phyloP scores from a whole-genome alignment of 2,113 vertebrate species.

The Gambusia affinis region DNA sequence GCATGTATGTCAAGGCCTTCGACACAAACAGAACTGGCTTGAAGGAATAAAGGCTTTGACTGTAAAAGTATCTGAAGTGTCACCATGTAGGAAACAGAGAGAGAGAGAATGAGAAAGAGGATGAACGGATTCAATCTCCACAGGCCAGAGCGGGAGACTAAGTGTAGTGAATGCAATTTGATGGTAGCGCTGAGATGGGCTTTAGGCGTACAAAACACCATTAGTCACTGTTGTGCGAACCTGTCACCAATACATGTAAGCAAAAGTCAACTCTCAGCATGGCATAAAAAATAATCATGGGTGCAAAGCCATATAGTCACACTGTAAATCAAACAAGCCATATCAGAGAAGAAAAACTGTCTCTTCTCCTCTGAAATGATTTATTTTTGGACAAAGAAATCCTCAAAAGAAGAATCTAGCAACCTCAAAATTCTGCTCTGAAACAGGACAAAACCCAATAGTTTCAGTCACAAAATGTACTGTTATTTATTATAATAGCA shows the following conservation, averaged over 20 bases:
- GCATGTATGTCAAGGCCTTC: conserved; percentile 36
- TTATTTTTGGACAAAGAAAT: conserved; percentile 22
- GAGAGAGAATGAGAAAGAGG: conserved; percentile 18
- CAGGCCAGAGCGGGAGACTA: conserved; percentile 46
- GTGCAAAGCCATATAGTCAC: conserved; percentile 11
- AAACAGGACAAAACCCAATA: background rate
- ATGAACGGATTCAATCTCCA: conserved; percentile 66
- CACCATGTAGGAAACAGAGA: conserved; percentile 24
- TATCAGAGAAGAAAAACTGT: conserved; percentile 19
- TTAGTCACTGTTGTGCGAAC: conserved; percentile 75
- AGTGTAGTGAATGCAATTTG: conserved; percentile 76
- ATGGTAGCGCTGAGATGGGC: conserved; percentile 66
- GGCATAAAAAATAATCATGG: conserved; percentile 26
- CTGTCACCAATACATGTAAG: conserved; percentile 47
- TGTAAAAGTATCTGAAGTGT: conserved; percentile 64
- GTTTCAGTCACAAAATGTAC: background rate
- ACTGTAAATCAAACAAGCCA: conserved; percentile 30
- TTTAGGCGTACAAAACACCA: conserved; percentile 76
- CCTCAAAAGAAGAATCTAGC: conserved; percentile 18
- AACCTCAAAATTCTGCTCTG: background rate
- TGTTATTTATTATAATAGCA: background rate
- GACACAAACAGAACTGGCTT: conserved; percentile 23
- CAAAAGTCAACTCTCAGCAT: conserved; percentile 29
- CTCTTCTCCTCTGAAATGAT: conserved; percentile 22
- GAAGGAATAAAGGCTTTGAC: conserved; percentile 54